Conservation (phyloP, 2,888 invertebrate genomes). For the Slavum lentiscoides region DNA sequence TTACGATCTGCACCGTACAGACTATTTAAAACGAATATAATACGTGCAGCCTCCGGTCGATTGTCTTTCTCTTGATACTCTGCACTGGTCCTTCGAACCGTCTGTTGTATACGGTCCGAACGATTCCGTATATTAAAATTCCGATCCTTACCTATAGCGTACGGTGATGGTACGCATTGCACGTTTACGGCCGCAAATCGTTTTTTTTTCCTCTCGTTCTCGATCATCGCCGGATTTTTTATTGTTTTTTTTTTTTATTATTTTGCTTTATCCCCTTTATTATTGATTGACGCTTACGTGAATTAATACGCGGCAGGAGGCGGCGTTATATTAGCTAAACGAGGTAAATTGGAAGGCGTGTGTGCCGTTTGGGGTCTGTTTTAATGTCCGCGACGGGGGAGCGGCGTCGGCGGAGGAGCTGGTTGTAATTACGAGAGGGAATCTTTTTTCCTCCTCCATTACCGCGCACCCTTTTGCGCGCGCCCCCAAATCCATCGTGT, state of each 20-base stretch:
- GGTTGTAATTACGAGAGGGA: conserved; percentile 33
- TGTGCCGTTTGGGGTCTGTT: conserved; percentile 15
- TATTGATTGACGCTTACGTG: conserved; percentile 36
- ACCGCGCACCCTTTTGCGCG: neutral
- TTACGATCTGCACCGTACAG: neutral
- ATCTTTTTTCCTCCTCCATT: conserved; percentile 17
- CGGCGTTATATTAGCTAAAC: conserved; percentile 44
- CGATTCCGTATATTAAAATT: no score
- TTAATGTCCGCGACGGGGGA: conserved; percentile 9
- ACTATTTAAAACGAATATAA: no score
- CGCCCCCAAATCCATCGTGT: no score
- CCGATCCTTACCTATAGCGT: no score
- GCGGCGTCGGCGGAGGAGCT: neutral
- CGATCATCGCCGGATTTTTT: neutral
- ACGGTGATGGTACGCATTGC: no score
- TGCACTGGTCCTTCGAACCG: no score
- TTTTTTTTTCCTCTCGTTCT: conserved; percentile 5
- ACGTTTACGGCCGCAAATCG: neutral
- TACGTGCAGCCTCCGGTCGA: no score
- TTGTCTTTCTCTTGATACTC: no score
- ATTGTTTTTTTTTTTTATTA: no score
- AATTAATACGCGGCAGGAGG: neutral
- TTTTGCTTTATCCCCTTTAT: neutral
- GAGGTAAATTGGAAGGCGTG: conserved; percentile 49
- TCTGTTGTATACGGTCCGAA: no score